Evolutionary conservation across 2,797 vertebrate genomes (phyloP), one percentile per base, ranked within the genome.

Genomic region (Moxostoma hubbsi): DNA sequence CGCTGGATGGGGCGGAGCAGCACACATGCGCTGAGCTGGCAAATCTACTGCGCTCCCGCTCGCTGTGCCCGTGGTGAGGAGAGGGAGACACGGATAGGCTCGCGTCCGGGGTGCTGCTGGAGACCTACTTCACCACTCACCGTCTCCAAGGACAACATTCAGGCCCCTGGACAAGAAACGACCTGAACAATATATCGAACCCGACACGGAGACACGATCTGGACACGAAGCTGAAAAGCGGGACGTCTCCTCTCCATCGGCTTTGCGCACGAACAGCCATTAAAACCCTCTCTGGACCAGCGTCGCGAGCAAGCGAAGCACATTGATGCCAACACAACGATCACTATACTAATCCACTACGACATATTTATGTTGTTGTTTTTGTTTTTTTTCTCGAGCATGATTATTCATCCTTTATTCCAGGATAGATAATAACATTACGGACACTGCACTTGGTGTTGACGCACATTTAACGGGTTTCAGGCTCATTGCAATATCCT

Each of bases 11-110:
- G 93, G 93, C 92, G 93, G 94, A 93, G 94, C 92, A 87, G 89
- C 86, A 90, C 90, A 92, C 92, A 92, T 92, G 93, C 92, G 93
- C 93, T 92, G 93, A 94, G 92, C 91, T 94, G 93, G 93, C 93
- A 24, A 2, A 24, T 76, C 73, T 10, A 45, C 58, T 71, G 66
- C 53, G 51, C 58, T 47, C 67, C 24, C 24, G 45, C 73, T 71
- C 92, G 92, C 86, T 83, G 83, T 83, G 81, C 79, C 81, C 74
- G 76, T 24, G 24, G 24, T 24, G 24, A 81, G 84, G 82, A 86
- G 78, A 82, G 83, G 81, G 24, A 86, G 81, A 84, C 91, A 91
- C 90, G 91, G 92, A 91, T 91, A 91, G 92, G 89, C 91, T 92
- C 90, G 84, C 89, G 92, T 93, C 92, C 90, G 91, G 92, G 89